These are phyloP conservation scores for Saturnia pavonia DNA, from an alignment of 2,888 invertebrate species.

Conservation along the genomic window DNA sequence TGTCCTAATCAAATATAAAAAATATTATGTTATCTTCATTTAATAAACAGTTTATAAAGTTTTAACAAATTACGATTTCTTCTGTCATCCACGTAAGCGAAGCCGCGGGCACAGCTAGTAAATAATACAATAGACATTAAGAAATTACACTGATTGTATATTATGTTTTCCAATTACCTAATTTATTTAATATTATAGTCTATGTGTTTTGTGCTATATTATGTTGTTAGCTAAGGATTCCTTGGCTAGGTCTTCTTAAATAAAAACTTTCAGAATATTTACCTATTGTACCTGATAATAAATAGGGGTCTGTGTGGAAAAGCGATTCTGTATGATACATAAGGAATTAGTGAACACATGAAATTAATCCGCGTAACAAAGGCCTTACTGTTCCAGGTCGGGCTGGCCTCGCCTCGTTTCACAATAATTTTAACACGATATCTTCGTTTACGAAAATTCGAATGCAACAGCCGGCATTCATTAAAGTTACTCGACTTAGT, in stretches of 20 bases:
- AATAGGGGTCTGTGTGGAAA: constrained; percentile 27
- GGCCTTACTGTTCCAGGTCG: constrained; percentile 40
- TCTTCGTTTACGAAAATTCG: constrained; percentile 71
- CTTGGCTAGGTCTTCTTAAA: neutral
- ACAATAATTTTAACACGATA: constrained; percentile 64
- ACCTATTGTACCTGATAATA: neutral
- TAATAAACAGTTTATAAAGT: too few species aligned
- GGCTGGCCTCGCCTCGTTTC: constrained; percentile 61
- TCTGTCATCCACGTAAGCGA: too few species aligned
- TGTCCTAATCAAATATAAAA: too few species aligned
- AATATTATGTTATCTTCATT: too few species aligned
- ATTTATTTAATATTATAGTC: neutral
- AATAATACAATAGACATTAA: neutral
- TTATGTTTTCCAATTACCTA: neutral
- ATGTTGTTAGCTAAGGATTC: neutral
- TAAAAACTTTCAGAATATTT: neutral
- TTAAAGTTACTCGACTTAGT: constrained; percentile 45
- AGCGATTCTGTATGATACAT: constrained; percentile 32
- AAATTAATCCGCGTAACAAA: constrained; percentile 57
- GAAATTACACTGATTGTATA: neutral
- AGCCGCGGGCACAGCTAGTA: too few species aligned
- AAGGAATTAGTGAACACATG: constrained; percentile 47
- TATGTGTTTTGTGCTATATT: neutral
- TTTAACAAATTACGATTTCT: too few species aligned
- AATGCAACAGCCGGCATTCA: constrained; percentile 54